Conservation (phyloP, 2,113 vertebrate species). For the Cricetomys ansorgei region DNA sequence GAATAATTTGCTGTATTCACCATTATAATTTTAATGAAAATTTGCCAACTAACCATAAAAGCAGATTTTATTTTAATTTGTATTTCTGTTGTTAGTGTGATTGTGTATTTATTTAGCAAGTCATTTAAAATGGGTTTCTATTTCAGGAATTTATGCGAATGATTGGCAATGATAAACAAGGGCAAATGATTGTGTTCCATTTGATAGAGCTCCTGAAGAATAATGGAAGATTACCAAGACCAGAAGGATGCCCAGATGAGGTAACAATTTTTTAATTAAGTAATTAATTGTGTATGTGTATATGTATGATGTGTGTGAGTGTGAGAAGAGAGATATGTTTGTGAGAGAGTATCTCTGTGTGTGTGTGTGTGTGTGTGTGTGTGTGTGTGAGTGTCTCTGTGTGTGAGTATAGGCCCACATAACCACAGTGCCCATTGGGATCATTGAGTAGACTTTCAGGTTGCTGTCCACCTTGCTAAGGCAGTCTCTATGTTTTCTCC, state of each 20-base stretch:
- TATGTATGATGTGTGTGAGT: background rate
- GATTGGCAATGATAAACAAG: conserved; percentile 98
- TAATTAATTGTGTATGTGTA: background rate
- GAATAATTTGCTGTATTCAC: background rate
- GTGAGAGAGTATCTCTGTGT: too few species aligned
- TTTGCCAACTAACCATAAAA: conserved; percentile 26
- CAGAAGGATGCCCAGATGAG: conserved; percentile 94
- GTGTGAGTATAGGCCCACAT: background rate
- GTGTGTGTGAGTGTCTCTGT: background rate
- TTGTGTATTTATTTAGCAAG: background rate
- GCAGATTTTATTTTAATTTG: conserved; percentile 42
- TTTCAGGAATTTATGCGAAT: conserved; percentile 97
- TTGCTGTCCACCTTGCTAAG: background rate
- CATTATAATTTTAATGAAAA: background rate
- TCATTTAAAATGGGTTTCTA: conserved; percentile 58
- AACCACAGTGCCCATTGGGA: background rate
- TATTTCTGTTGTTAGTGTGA: background rate
- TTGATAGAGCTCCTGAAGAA: conserved; percentile 95
- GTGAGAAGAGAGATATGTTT: too few species aligned
- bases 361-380: background rate
- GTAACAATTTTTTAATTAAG: conserved; percentile 66
- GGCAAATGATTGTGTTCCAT: conserved; percentile 99
- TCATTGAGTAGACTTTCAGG: too few species aligned
- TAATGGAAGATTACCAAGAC: conserved; percentile 92
- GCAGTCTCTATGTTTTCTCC: background rate